These are phyloP conservation scores for Pseudochirops cupreus DNA, from an alignment of 2,797 vertebrate genomes.

Conservation along the genomic window DNA sequence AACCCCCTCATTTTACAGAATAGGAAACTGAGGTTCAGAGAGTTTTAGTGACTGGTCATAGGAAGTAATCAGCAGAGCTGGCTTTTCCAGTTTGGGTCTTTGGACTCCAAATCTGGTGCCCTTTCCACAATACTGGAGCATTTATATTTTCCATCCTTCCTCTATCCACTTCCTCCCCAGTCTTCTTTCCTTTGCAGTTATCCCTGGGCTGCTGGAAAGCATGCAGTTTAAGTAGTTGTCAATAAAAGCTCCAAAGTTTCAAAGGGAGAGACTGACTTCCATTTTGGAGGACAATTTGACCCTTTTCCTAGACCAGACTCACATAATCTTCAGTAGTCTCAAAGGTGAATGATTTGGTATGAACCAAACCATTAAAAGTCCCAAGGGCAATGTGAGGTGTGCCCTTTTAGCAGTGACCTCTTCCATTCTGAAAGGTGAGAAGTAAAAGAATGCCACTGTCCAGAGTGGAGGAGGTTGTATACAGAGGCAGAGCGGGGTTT, in stretches of 20 bases:
- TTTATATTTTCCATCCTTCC: background rate
- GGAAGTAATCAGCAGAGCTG: background rate
- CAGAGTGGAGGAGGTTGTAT: background rate
- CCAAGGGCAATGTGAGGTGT: background rate
- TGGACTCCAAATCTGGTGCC: background rate
- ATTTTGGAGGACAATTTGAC: slow-evolving; percentile 2
- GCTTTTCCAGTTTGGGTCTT: background rate
- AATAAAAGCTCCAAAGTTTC: background rate
- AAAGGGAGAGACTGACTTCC: background rate
- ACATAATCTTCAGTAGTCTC: background rate
- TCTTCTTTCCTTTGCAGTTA: background rate
- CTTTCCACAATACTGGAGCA: background rate
- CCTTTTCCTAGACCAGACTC: background rate
- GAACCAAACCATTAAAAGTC: background rate
- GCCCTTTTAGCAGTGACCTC: background rate
- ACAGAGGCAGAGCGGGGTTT: background rate
- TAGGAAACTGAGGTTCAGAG: background rate
- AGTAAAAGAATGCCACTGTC: slow-evolving; percentile 3
- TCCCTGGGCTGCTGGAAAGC: background rate
- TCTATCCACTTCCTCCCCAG: background rate
- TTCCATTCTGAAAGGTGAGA: background rate
- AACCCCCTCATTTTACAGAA: background rate
- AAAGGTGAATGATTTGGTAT: slow-evolving; percentile 6
- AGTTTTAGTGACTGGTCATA: background rate
- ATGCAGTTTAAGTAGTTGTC: background rate